These are phyloP conservation scores for Burhinus oedicnemus DNA, from an alignment of 2,113 vertebrate genomes.

Conservation along the genomic window DNA sequence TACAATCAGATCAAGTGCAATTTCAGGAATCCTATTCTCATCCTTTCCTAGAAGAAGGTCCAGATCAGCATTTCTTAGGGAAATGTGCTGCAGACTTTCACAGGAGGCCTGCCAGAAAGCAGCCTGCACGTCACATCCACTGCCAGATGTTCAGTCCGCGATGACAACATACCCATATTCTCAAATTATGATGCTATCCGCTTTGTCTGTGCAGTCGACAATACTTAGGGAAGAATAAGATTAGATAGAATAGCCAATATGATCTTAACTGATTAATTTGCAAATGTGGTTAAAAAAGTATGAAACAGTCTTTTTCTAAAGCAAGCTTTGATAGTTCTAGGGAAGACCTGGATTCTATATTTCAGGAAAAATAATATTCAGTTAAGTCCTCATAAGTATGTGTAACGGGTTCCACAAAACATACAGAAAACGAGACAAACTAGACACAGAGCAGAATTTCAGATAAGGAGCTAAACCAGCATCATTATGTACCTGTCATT, in stretches of 20 bases:
- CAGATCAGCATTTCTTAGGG: neutral
- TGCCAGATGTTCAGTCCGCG: neutral
- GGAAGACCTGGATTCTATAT: neutral
- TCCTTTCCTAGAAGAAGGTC: neutral
- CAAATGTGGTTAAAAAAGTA: neutral
- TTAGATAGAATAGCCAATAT: neutral
- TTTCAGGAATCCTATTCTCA: neutral
- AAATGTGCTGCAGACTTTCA: neutral
- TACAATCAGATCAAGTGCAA: neutral
- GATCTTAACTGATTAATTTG: neutral
- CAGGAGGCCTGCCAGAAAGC: neutral
- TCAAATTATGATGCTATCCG: neutral
- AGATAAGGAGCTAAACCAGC: neutral
- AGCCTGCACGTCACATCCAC: neutral
- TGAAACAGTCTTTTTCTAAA: neutral
- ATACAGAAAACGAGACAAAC: neutral
- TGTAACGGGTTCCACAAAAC: neutral
- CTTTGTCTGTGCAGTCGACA: neutral
- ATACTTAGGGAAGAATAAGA: neutral
- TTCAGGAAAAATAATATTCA: neutral
- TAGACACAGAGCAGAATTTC: neutral
- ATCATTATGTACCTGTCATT: conserved; percentile 86
- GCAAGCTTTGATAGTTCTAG: neutral
- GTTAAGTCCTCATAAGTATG: neutral
- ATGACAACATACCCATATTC: neutral